Base-by-base conservation (phyloP, 2,113 vertebrate species). In the Nannospalax galili region DNA sequence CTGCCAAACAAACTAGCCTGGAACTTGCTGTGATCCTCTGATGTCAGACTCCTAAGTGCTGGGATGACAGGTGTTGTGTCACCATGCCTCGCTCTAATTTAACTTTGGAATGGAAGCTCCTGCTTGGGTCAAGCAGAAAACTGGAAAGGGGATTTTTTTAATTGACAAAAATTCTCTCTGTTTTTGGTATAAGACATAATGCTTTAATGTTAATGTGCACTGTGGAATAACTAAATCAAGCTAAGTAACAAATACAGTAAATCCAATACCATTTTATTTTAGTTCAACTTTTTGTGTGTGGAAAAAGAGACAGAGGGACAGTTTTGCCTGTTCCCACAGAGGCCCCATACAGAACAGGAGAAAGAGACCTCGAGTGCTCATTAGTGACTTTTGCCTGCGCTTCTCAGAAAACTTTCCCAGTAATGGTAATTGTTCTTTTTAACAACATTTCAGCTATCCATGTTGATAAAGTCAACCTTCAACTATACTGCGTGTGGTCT, bases 401-500 rank as follows among this genome's bases (percentile, higher is more conserved):
- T 74, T 87, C 40, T 82, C 52, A 35, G 40, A 52, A 90, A 96
- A 48, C 20, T 28, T 91, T 84, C 20, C 11, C 24, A 42, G 16
- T 95, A 81, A 60, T 86, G 30, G 4, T 92, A 72, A 88, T 52
- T 82, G 72, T 62, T 85, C 14, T 78, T 58, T 7, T 58, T 77
- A 86, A 96, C 91, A 78, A 73, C 2, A 92, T 95, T 98, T 24
- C 93, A 99, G 98, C 97, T 11, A 97, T 99, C 82, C 97, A 90
- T 67, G 90, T 98, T 70, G 97, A 99, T 48, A 92, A 94, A 73
- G 98, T 98, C 92, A 92, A 98, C 4, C 79, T 99, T 73, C 93
- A 17, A 11, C 88, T 98, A 30, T 99, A 98, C 95, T 99, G 99
- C 88, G 96, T 95, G 0, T 99, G 98, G 98, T 99, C 98, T 0